phyloP scores from a whole-genome alignment of 2,797 vertebrate genomes.

The Trichosurus vulpecula region DNA sequence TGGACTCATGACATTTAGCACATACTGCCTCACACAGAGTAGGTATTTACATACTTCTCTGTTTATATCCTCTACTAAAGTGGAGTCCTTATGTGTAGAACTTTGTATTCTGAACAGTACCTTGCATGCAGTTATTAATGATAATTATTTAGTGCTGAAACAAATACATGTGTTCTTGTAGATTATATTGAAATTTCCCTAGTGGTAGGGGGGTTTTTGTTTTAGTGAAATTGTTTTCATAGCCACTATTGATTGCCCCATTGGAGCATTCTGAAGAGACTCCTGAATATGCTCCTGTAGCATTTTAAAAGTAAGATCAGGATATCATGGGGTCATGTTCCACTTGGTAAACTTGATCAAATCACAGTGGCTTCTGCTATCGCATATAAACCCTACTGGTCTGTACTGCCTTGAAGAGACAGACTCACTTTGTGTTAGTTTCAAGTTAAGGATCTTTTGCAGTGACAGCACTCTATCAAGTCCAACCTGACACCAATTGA shows the following conservation, averaged over 20 bases:
- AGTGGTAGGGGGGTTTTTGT: background rate
- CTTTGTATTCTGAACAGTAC: background rate
- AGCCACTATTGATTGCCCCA: conserved; percentile 4
- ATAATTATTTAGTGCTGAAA: background rate
- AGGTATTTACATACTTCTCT: background rate
- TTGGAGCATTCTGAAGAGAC: background rate
- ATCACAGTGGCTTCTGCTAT: conserved; percentile 51
- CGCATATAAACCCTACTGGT: conserved; percentile 63
- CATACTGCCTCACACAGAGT: background rate
- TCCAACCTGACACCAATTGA: conserved; percentile 76
- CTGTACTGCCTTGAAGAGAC: conserved; percentile 71
- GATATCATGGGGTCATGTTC: conserved; percentile 73
- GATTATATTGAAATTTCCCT: background rate
- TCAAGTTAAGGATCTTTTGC: conserved; percentile 73
- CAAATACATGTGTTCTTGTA: background rate
- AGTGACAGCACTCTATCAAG: conserved; percentile 62
- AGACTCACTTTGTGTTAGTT: conserved; percentile 69
- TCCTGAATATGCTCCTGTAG: background rate
- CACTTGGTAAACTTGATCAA: conserved; percentile 70
- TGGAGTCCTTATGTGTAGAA: background rate
- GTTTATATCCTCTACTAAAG: background rate
- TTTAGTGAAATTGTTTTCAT: background rate
- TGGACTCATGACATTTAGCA: background rate
- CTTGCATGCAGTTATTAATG: background rate
- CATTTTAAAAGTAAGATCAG: conserved; percentile 47